Evolutionary conservation across 2,888 invertebrate species (phyloP).

Genomic region (Catocala sponsa): DNA sequence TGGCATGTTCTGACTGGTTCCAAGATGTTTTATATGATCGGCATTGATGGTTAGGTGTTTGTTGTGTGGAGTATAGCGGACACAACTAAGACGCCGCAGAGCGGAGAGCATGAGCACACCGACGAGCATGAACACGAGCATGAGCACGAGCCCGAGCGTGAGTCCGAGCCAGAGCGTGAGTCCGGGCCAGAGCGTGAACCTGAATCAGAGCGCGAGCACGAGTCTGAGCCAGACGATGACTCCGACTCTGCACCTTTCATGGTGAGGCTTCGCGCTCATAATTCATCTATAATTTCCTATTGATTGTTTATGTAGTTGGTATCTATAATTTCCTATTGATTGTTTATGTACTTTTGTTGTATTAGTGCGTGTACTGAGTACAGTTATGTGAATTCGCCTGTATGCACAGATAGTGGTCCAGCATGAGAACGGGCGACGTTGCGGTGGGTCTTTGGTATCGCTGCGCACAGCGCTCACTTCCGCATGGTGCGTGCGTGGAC

Average conservation of each 20-base stretch:
- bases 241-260: conserved; percentile 67
- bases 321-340: no score
- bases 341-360: no score
- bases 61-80: no score
- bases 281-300: no score
- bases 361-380: neutral
- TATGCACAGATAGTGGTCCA: conserved; percentile 60
- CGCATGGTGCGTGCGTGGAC: conserved; percentile 58
- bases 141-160: neutral
- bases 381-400: neutral
- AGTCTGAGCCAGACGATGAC: conserved; percentile 52
- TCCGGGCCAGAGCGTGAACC: neutral
- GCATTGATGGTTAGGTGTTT: no score
- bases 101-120: no score
- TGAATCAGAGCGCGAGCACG: conserved; percentile 17
- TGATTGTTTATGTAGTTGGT: no score
- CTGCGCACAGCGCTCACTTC: conserved; percentile 66
- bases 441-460: conserved; percentile 58
- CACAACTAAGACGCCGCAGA: no score
- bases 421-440: conserved; percentile 55
- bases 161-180: neutral
- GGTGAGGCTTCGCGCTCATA: conserved; percentile 48
- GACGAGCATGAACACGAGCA: no score
- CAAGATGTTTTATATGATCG: no score
- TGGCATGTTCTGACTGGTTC: no score